Base-by-base conservation (phyloP, 2,113 vertebrate species). In the Python bivittatus region DNA sequence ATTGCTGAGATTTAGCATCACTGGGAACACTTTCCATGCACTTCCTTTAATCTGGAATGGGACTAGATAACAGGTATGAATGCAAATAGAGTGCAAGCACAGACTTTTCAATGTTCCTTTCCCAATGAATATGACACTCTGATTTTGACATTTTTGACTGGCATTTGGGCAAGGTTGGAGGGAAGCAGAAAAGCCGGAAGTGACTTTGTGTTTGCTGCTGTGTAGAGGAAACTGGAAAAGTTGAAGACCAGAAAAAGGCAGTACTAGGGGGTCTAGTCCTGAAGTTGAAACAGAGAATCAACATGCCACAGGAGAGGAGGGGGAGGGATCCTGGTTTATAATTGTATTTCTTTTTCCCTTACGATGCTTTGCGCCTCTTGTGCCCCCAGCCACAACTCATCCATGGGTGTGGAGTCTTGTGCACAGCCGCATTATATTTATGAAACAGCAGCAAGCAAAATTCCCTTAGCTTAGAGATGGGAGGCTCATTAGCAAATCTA, bases 401-500 rank as follows among this genome's bases (percentile, higher is more conserved):
- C 56, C 61, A 13, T 86, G 86, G 33, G 53, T 88, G 72, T 38
- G 20, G 83, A 4, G 0, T 68, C 94, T 93, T 64, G 8, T 42
- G 13, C 4, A 44, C 23, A 79, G 52, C 61, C n/a, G 52, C 92
- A 58, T 92, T 93, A 89, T 29, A 72, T 57, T 48, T 60, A 53
- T 61, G 54, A 38, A 93, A 44, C 90, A 95, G 61, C 17, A n/a
- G 25, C 29, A 5, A 86, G 12, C 17, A 79, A 20, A 15, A 86
- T 95, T 93, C 85, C 93, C 91, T 94, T 94, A 89, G 54, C 93
- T 12, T 91, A 60, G 95, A 93, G 92, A 93, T 91, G 87, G 90
- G 93, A 96, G 92, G 94, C 61, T 94, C 89, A 92, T 95, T 95
- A 94, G 88, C 89, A 94, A 93, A 83, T 94, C 85, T 91, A 90